A percentile compares a stretch with the other conserved stretches of the same genome.
phyloP scores from a whole-genome alignment of 2,113 vertebrate genomes.

The Pampusana beccarii region DNA sequence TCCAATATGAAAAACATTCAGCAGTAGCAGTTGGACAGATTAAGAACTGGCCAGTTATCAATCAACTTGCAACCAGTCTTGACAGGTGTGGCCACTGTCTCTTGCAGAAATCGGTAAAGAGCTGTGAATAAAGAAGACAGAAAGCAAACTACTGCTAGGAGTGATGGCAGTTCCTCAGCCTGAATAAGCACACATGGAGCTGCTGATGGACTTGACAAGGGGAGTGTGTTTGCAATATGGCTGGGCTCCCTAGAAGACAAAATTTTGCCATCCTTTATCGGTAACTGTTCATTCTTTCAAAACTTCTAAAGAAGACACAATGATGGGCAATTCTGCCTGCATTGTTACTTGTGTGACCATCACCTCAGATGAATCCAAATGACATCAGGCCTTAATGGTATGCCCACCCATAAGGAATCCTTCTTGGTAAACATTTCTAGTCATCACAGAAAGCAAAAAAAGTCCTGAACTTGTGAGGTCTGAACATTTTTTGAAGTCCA shows the following conservation, averaged over 20 bases:
- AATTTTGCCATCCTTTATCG: background rate
- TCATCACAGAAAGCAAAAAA: background rate
- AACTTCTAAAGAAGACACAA: background rate
- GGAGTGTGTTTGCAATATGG: background rate
- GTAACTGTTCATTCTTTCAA: background rate
- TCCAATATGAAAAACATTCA: background rate
- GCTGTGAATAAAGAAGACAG: background rate
- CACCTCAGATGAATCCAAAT: background rate
- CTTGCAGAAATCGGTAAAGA: background rate
- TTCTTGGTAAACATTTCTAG: background rate
- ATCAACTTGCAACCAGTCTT: background rate
- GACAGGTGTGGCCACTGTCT: background rate
- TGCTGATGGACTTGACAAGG: background rate
- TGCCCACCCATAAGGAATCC: background rate
- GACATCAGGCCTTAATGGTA: background rate
- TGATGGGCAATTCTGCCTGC: background rate
- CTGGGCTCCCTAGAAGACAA: background rate
- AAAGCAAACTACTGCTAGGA: background rate
- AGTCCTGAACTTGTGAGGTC: background rate
- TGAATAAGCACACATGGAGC: background rate
- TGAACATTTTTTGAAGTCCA: background rate
- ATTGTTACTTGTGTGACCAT: background rate
- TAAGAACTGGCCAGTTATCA: background rate
- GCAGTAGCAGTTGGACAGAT: background rate
- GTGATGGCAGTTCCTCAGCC: background rate